These are phyloP conservation scores for Pomacea canaliculata DNA, from an alignment of 2,888 invertebrate species.

Conservation along the genomic window DNA sequence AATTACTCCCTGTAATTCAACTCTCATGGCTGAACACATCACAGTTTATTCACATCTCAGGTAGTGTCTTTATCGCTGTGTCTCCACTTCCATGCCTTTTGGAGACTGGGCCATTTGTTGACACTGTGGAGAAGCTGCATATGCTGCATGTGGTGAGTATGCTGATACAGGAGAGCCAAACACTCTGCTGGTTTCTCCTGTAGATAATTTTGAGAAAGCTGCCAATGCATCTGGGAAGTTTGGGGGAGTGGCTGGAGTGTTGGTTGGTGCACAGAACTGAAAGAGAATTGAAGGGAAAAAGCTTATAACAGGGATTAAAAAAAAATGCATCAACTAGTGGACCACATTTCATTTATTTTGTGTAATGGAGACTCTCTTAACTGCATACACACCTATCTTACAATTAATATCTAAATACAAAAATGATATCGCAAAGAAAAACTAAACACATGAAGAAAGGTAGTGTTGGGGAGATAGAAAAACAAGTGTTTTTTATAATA, in stretches of 20 bases:
- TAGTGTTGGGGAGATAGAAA: too few species aligned
- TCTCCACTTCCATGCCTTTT: constrained; percentile 58
- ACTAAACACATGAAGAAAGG: too few species aligned
- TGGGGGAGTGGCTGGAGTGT: constrained; percentile 94
- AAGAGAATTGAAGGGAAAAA: neutral
- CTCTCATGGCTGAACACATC: too few species aligned
- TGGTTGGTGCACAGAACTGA: constrained; percentile 90
- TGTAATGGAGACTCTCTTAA: too few species aligned
- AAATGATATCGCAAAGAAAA: too few species aligned
- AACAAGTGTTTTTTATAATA: too few species aligned
- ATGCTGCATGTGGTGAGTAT: constrained; percentile 41
- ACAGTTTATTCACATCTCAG: too few species aligned
- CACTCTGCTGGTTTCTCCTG: constrained; percentile 72
- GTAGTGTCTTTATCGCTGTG: constrained; percentile 48
- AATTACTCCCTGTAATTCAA: too few species aligned
- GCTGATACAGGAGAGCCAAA: constrained; percentile 60
- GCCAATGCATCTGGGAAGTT: constrained; percentile 92
- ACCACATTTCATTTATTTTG: too few species aligned
- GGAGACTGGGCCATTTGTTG: constrained; percentile 58
- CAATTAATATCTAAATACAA: too few species aligned
- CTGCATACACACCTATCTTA: too few species aligned
- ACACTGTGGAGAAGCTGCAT: constrained; percentile 29
- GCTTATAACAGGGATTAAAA: neutral
- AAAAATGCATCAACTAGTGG: too few species aligned
- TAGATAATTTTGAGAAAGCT: constrained; percentile 89